These are phyloP conservation scores for Corythucha ciliata DNA, from an alignment of 2,888 invertebrate species.

Conservation along the genomic window DNA sequence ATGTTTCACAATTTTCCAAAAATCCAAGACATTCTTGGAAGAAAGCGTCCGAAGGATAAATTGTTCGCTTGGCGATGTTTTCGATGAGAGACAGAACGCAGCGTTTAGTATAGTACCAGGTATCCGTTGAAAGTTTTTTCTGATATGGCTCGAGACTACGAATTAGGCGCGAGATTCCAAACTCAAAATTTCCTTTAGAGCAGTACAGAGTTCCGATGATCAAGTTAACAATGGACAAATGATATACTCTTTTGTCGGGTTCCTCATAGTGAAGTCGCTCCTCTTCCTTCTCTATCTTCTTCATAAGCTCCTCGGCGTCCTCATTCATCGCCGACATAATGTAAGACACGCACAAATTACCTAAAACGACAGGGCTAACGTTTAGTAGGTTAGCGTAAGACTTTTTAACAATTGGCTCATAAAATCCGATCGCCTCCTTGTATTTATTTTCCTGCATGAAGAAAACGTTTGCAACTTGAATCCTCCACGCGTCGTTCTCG, in stretches of 20 bases:
- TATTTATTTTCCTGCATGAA: slow-evolving; percentile 99
- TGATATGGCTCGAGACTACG: slow-evolving; percentile 91
- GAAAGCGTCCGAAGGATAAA: slow-evolving; percentile 76
- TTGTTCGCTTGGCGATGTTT: slow-evolving; percentile 81
- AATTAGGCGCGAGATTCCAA: slow-evolving; percentile 93
- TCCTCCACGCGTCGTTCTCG: slow-evolving; percentile 91
- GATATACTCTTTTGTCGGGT: slow-evolving; percentile 86
- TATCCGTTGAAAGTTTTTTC: slow-evolving; percentile 92
- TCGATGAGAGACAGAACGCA: slow-evolving; percentile 90
- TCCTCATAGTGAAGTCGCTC: slow-evolving; percentile 85
- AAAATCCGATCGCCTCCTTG: slow-evolving; percentile 94
- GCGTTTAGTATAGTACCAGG: slow-evolving; percentile 94
- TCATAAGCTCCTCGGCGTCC: slow-evolving; percentile 96
- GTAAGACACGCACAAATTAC: slow-evolving; percentile 96
- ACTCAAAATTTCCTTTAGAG: slow-evolving; percentile 97
- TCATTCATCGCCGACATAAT: slow-evolving; percentile 99
- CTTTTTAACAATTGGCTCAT: slow-evolving; percentile 94
- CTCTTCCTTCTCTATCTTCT: slow-evolving; percentile 97
- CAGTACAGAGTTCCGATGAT: slow-evolving; percentile 98
- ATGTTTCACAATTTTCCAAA: slow-evolving; percentile 81
- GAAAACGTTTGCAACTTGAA: slow-evolving; percentile 96
- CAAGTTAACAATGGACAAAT: slow-evolving; percentile 95
- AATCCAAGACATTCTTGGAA: slow-evolving; percentile 80
- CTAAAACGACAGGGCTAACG: slow-evolving; percentile 94
- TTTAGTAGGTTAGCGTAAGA: slow-evolving; percentile 82